Percentiles rank a stretch among this genome's conserved stretches.
Evolutionary conservation across 1,140 invertebrate genomes (phyloP).

Genomic region (Dreissena rostriformis): DNA sequence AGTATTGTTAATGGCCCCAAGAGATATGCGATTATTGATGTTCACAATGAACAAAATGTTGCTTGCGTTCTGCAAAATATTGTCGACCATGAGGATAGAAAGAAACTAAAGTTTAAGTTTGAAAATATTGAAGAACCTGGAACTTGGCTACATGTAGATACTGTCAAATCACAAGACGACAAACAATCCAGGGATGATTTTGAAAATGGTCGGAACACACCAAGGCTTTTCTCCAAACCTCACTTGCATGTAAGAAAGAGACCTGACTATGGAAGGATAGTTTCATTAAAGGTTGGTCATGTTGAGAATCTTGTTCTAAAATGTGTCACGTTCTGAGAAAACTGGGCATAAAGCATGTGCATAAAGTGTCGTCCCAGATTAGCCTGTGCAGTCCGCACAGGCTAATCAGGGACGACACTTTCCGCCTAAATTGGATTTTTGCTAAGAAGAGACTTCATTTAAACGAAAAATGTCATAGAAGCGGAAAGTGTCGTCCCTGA

Average conservation of each 20-base stretch:
- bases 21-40: constrained; percentile 51
- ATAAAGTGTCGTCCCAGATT: too few species aligned
- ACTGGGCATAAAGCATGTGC: too few species aligned
- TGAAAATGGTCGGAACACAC: constrained; percentile 45
- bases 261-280: constrained; percentile 30
- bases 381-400: too few species aligned
- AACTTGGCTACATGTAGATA: constrained; percentile 42
- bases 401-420: too few species aligned
- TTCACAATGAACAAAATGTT: constrained; percentile 52
- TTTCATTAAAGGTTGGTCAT: constrained; percentile 1
- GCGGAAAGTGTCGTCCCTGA: too few species aligned
- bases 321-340: background rate
- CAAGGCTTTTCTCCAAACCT: constrained; percentile 40
- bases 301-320: background rate
- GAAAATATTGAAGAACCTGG: constrained; percentile 9
- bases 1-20: constrained; percentile 52
- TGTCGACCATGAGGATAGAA: constrained; percentile 23
- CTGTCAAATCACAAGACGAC: constrained; percentile 46
- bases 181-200: constrained; percentile 51
- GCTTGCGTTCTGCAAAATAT: constrained; percentile 39
- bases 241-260: constrained; percentile 31
- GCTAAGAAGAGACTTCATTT: too few species aligned
- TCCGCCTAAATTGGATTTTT: too few species aligned
- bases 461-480: too few species aligned
- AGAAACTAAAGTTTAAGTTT: constrained; percentile 48